Evolutionary conservation across 1,140 invertebrate species (phyloP), one percentile per base, ranked within the genome.

Genomic region (Lucilia sericata): DNA sequence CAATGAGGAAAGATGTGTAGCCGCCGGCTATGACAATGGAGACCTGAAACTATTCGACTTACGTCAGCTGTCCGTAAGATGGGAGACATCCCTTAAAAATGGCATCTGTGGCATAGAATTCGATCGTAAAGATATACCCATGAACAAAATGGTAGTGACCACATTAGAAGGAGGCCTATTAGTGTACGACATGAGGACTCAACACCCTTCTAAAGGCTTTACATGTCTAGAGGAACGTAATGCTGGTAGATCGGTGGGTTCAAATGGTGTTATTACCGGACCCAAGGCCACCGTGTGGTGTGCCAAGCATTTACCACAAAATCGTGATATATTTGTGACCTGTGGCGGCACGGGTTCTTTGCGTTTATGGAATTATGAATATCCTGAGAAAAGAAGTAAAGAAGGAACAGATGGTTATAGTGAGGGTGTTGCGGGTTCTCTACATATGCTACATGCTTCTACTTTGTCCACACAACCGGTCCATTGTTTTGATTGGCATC

Each of bases 41-140:
- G 98, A 99, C 91, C 91, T 99, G 0, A 99, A 99, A 92, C 94
- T 99, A 91, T 99, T 98, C 91, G 97, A 99, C 92, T 92, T 99
- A n/a, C 93, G 94, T 86, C 94, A 93, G 14, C 97, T 98, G 95
- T 92, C 93, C 7, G 88, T 98, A 0, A 92, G 94, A 86, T 99
- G 97, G 97, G 97, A 99, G 90, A 95, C 95, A 47, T 98, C 98
- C 91, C 90, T 99, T 2, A 97, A 96, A 89, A 99, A 98, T 94
- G 98, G 98, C 84, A 96, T 99, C 9, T 98, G 98, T 88, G 93
- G 93, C 82, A 75, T 98, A 14, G 97, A 99, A 91, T 99, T 99
- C 92, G 98, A 99, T 91, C 92, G 98, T 36, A 96, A 96, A 89
- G 97, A 99, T 89, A 99, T 99, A 86, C 92, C 94, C 84, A 99